A percentile compares a stretch with the other conserved stretches of the same genome.
These are phyloP conservation scores for Oxycera nigricornis DNA, from an alignment of 2,888 invertebrate species.

Conservation along the genomic window DNA sequence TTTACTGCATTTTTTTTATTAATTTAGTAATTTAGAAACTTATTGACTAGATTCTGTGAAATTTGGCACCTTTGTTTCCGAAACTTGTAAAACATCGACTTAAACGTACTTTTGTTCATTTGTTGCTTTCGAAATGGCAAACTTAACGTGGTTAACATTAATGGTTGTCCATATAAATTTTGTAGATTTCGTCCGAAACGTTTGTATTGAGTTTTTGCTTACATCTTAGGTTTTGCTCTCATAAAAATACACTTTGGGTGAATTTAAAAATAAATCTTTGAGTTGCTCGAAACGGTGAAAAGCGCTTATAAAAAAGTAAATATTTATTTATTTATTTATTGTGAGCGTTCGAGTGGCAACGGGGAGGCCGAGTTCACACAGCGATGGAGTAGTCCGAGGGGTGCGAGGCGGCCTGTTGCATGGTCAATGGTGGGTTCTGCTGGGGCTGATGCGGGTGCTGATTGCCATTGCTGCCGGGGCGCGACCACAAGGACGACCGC, in stretches of 20 bases:
- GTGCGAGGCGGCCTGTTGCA: conserved; percentile 65
- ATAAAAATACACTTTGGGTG: conserved; percentile 34
- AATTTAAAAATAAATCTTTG: conserved; percentile 38
- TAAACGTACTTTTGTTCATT: background rate
- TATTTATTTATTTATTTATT: conserved; percentile 13
- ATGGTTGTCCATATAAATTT: background rate
- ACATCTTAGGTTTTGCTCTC: conserved; percentile 24
- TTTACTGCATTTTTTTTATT: conserved; percentile 29
- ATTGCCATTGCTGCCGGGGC: conserved; percentile 63
- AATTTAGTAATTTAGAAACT: conserved; percentile 39
- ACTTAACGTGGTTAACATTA: background rate
- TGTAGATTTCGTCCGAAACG: conserved; percentile 38
- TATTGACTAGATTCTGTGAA: conserved; percentile 41
- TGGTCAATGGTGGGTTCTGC: conserved; percentile 49
- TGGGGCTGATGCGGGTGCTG: conserved; percentile 55
- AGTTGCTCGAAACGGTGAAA: background rate
- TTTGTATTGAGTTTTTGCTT: conserved; percentile 27
- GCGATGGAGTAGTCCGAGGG: conserved; percentile 79
- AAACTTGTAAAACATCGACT: conserved; percentile 43
- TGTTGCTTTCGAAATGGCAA: background rate
- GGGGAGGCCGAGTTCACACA: conserved; percentile 64
- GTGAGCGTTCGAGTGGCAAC: background rate
- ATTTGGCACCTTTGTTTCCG: conserved; percentile 48
- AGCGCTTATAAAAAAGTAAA: conserved; percentile 34
- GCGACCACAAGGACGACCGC: conserved; percentile 74